Evolutionary conservation across 2,113 vertebrate genomes (phyloP).

Genomic region (Alces alces): DNA sequence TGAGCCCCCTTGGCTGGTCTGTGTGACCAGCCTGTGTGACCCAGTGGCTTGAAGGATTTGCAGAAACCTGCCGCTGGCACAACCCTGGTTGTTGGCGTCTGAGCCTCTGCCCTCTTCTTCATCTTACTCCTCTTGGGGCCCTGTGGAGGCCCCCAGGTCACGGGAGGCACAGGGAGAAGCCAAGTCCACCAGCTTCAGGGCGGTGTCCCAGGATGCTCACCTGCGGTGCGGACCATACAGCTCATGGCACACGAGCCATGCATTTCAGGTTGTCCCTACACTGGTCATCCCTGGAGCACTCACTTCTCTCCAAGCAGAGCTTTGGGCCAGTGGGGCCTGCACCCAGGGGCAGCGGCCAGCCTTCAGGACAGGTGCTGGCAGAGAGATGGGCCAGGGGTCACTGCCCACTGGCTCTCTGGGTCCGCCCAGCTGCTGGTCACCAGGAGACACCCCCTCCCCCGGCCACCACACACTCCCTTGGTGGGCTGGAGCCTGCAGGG

Average conservation of each 20-base stretch:
- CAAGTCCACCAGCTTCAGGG: background rate
- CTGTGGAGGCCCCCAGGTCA: background rate
- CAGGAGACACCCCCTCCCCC: rapidly evolving
- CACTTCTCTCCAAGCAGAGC: rapidly evolving
- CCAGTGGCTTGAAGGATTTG: background rate
- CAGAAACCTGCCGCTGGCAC: background rate
- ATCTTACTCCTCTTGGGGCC: background rate
- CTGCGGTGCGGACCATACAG: background rate
- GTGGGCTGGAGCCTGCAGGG: background rate
- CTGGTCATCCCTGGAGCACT: background rate
- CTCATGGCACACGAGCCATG: background rate
- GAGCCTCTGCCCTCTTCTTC: no score
- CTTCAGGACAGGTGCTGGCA: background rate
- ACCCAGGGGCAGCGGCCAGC: background rate
- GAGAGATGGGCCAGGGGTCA: background rate
- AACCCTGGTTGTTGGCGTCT: no score
- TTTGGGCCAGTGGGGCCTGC: rapidly evolving
- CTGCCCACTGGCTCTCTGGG: background rate
- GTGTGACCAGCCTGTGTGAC: background rate
- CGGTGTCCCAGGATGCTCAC: background rate
- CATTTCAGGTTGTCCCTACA: background rate
- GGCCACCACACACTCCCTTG: background rate
- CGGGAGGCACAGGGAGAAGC: background rate
- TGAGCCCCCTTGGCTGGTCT: background rate
- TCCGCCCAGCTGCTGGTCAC: background rate